Percentiles rank a stretch among this genome's conserved stretches.
These are phyloP conservation scores for Strigamia crassipes DNA, from an alignment of 2,888 invertebrate genomes.

Conservation along the genomic window DNA sequence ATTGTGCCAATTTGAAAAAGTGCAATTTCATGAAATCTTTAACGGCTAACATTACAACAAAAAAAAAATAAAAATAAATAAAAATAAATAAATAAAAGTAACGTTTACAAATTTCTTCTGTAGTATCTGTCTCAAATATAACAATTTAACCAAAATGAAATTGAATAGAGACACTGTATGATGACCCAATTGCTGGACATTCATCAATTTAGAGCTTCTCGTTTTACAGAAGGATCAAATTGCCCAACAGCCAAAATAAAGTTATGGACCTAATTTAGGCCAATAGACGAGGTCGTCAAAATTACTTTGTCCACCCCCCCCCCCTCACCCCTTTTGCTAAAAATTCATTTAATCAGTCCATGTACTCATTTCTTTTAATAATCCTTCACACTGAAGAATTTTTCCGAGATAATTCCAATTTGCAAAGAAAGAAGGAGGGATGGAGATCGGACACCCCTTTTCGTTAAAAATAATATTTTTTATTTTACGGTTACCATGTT, in stretches of 20 bases:
- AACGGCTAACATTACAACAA: background rate
- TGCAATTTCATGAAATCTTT: background rate
- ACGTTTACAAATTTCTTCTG: too few relatives aligned
- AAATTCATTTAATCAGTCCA: constrained; percentile 11
- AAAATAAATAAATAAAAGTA: too few relatives aligned
- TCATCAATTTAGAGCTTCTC: background rate
- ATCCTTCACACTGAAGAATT: background rate
- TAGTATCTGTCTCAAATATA: too few relatives aligned
- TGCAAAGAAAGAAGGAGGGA: too few relatives aligned
- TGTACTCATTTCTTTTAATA: background rate
- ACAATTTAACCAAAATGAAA: background rate
- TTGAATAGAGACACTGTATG: background rate
- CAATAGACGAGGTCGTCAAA: background rate
- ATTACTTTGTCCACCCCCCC: background rate
- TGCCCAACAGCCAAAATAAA: constrained; percentile 1
- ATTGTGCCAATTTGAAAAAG: background rate
- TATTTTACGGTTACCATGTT: too few relatives aligned
- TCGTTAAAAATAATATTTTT: too few relatives aligned
- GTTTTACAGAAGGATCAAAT: background rate
- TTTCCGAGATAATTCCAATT: background rate
- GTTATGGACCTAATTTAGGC: constrained; percentile 21
- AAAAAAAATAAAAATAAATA: too few relatives aligned
- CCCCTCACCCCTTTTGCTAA: background rate
- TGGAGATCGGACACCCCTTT: too few relatives aligned
- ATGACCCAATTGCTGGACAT: background rate